Base-by-base conservation (phyloP, 2,888 invertebrate genomes). In the Dryobota labecula region DNA sequence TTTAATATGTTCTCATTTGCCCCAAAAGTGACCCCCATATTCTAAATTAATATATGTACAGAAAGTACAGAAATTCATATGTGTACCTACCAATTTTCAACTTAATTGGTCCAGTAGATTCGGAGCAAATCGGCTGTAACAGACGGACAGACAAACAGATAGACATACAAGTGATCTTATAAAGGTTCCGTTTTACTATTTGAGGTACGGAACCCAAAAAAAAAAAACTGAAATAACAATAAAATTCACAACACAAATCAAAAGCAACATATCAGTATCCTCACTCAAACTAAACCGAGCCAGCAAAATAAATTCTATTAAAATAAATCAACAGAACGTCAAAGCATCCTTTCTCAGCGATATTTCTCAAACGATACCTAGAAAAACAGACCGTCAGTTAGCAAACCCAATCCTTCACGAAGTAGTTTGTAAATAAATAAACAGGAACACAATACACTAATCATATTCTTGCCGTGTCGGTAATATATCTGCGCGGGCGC, bases 391-490 rank as follows among this genome's bases (percentile, higher is more conserved):
- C 58, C 49, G 63, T 78, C 83, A 70, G 83, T 79, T 81, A 72
- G 66, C 64, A 47, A 57, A 18, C 18, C 67, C 83, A 78, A 80
- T 80, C 83, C 82, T 65, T 82, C 80, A 80, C 73, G 67, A 56
- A 78, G 79, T 67, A 82, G 79, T 82, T 80, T 79, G 80, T 83
- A 81, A 74, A 83, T 83, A 80, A 80, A 80, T 82, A 80, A 78
- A 74, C 80, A 80, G 85, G 84, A 77, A 82, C 68, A 90, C 90
- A 90, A 91, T 90, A 82, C 84, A 80, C 87, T 88, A 89, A 91
- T 89, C 90, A 91, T 88, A 87, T 89, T 85, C 84, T 84, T 73
- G 83, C 78, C 77, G 73, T 77, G 85, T 76, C 79, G 57, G 86
- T 82, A 85, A 89, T 89, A 87, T 88, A 86, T 87, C 82, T 73